These are phyloP conservation scores for Microplitis manilae DNA, from an alignment of 2,888 invertebrate genomes.

Conservation along the genomic window DNA sequence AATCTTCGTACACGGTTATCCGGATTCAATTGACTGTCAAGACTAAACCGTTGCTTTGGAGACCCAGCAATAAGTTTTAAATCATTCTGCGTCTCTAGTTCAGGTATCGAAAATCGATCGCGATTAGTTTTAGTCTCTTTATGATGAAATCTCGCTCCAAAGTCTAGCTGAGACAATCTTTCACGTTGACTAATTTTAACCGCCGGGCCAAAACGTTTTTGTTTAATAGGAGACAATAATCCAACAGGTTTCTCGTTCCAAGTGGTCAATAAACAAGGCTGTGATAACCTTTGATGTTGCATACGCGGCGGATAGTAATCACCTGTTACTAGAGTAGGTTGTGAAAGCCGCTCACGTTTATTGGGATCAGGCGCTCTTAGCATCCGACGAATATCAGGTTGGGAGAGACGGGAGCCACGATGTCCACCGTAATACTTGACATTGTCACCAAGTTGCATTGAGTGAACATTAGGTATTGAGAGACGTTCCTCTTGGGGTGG, in stretches of 20 bases:
- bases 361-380: conserved; percentile 51
- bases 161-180: conserved; percentile 62
- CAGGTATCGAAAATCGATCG: conserved; percentile 66
- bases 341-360: conserved; percentile 64
- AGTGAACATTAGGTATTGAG: conserved; percentile 59
- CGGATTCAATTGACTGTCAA: conserved; percentile 64
- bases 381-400: conserved; percentile 56
- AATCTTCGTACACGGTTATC: conserved; percentile 57
- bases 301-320: conserved; percentile 62
- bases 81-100: conserved; percentile 66
- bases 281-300: conserved; percentile 64
- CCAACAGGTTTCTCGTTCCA: conserved; percentile 46
- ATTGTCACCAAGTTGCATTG: neutral
- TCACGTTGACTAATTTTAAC: conserved; percentile 60
- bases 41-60: conserved; percentile 65
- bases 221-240: conserved; percentile 58
- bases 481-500: conserved; percentile 58
- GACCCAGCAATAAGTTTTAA: conserved; percentile 64
- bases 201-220: conserved; percentile 59
- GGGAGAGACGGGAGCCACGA: conserved; percentile 53
- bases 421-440: conserved; percentile 17
- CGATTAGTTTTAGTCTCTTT: conserved; percentile 63
- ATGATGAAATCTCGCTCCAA: conserved; percentile 59
- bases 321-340: conserved; percentile 64
- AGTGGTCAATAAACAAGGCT: conserved; percentile 61